Conservation (phyloP, 2,797 vertebrate genomes). For the Chrosomus eos region DNA sequence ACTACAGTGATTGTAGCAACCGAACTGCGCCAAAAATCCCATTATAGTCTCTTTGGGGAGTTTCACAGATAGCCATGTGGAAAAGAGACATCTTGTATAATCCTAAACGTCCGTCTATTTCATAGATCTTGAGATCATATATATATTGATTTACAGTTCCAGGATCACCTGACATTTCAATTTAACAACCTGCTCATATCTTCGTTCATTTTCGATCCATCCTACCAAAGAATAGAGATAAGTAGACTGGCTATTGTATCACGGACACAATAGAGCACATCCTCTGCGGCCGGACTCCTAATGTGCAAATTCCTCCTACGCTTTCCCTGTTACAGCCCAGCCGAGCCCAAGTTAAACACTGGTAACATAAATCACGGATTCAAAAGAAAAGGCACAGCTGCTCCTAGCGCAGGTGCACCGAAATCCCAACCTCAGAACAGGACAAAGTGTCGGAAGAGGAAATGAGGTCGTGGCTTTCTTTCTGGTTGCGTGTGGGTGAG, state of each 20-base stretch:
- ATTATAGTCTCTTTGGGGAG: constrained; percentile 36
- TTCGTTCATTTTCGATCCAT: neutral
- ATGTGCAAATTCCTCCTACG: constrained; percentile 46
- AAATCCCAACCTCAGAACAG: constrained; percentile 41
- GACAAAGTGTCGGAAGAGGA: constrained; percentile 41
- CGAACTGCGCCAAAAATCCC: constrained; percentile 1
- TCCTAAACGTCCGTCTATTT: constrained; percentile 22
- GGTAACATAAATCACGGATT: constrained; percentile 53
- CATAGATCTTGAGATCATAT: neutral
- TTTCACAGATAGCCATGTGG: constrained; percentile 37
- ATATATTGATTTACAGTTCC: neutral
- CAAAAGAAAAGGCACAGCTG: constrained; percentile 54
- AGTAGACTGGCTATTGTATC: constrained; percentile 52
- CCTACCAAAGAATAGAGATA: neutral
- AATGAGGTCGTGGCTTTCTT: constrained; percentile 24
- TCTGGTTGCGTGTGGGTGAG: constrained; percentile 6
- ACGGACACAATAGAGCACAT: constrained; percentile 53
- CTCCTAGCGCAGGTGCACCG: constrained; percentile 50
- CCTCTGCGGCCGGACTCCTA: constrained; percentile 47
- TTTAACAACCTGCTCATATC: constrained; percentile 1
- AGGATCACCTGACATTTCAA: constrained; percentile 9
- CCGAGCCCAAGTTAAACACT: constrained; percentile 46
- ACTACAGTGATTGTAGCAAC: constrained; percentile 45
- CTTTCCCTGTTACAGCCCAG: constrained; percentile 41
- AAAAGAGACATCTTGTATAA: constrained; percentile 30